phyloP scores from a whole-genome alignment of 1,140 invertebrate genomes.

The Drosophila orena region DNA sequence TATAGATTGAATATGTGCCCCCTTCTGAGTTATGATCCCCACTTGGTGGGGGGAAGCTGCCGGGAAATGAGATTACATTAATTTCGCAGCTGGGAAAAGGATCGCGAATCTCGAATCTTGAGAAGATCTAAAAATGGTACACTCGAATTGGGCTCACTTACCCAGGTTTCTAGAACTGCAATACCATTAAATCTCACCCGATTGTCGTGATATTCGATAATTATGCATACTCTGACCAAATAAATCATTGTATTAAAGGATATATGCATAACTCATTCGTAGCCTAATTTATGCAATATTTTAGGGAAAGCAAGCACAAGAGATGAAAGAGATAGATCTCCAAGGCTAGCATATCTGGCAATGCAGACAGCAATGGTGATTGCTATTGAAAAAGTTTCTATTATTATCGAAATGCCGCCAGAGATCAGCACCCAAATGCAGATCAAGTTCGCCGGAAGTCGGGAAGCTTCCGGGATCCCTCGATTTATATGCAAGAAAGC shows the following conservation, averaged over 20 bases:
- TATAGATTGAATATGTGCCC: conserved; percentile 17
- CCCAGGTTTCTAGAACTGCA: too few species aligned
- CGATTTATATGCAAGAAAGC: background rate
- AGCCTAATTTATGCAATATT: too few species aligned
- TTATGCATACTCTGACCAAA: background rate
- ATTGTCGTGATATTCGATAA: background rate
- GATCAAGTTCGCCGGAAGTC: conserved; percentile 39
- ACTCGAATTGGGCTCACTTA: background rate
- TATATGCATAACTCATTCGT: too few species aligned
- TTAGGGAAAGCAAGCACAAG: too few species aligned
- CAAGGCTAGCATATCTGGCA: background rate
- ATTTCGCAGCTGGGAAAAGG: background rate
- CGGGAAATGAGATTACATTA: conserved; percentile 31
- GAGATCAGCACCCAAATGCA: conserved; percentile 27
- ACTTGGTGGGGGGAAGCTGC: too few species aligned
- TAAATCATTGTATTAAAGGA: background rate
- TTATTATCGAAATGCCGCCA: background rate
- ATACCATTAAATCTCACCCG: background rate
- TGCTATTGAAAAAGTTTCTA: background rate
- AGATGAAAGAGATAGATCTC: background rate
- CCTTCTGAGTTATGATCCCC: conserved; percentile 27
- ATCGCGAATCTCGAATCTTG: background rate
- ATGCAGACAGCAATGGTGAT: background rate
- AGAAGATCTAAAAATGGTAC: background rate
- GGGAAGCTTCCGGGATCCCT: conserved; percentile 25